These are phyloP conservation scores for Pogonophryne albipinna DNA, from an alignment of 2,797 vertebrate genomes.

Conservation along the genomic window DNA sequence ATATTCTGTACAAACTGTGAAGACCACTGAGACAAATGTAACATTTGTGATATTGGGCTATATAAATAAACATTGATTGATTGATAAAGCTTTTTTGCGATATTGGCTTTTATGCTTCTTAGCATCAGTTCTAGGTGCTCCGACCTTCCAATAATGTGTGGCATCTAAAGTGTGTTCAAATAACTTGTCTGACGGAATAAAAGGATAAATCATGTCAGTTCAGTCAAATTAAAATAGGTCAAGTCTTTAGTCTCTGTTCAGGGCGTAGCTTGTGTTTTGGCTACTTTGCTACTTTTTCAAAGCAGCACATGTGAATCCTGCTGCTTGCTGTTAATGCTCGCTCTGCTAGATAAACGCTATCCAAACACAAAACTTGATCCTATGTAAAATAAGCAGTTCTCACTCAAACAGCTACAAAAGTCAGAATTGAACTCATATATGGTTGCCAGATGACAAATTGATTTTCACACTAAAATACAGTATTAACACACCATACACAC, in stretches of 20 bases:
- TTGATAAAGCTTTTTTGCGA: too few species aligned
- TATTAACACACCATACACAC: background rate
- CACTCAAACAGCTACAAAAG: background rate
- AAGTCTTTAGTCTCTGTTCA: background rate
- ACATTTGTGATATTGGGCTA: too few species aligned
- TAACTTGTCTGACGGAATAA: background rate
- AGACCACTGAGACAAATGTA: too few species aligned
- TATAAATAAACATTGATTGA: too few species aligned
- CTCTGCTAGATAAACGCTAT: slow-evolving; percentile 10
- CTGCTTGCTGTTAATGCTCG: slow-evolving; percentile 9
- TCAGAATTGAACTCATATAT: background rate
- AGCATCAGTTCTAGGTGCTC: background rate
- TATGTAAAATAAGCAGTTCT: slow-evolving; percentile 14
- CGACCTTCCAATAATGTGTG: background rate
- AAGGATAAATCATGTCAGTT: background rate
- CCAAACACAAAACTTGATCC: slow-evolving; percentile 29
- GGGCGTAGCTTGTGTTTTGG: slow-evolving; percentile 18
- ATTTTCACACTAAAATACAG: background rate
- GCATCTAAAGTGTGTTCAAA: background rate
- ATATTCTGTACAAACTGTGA: too few species aligned
- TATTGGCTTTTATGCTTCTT: too few species aligned
- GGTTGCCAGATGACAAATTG: background rate
- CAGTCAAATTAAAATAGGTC: background rate
- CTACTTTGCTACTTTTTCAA: background rate
- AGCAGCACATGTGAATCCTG: slow-evolving; percentile 13